These are phyloP conservation scores for Catharus fuscescens DNA, from an alignment of 2,113 vertebrate genomes.

Conservation along the genomic window DNA sequence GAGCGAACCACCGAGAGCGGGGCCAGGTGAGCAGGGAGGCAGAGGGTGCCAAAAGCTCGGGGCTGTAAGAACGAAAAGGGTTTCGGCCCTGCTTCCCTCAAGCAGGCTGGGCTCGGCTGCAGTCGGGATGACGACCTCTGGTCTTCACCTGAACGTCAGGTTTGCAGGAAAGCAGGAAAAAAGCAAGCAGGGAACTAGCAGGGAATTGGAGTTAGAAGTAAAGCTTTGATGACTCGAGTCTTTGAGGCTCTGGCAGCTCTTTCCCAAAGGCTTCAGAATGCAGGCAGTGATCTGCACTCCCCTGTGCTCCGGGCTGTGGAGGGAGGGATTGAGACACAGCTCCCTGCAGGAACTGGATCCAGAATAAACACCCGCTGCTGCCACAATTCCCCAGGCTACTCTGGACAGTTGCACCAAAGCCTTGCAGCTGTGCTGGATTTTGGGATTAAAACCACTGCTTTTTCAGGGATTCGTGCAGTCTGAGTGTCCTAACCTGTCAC, in stretches of 20 bases:
- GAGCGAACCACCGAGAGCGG: neutral
- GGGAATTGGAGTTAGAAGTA: neutral
- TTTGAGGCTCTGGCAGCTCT: neutral
- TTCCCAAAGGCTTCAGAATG: neutral
- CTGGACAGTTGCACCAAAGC: neutral
- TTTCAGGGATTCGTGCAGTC: neutral
- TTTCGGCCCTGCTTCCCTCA: accelerated
- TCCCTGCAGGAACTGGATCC: neutral
- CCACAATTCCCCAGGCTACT: neutral
- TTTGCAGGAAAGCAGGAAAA: neutral
- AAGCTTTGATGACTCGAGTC: neutral
- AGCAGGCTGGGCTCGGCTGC: neutral
- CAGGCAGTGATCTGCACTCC: accelerated
- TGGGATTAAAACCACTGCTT: neutral
- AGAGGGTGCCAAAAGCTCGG: accelerated
- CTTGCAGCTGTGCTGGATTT: neutral
- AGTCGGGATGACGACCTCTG: neutral
- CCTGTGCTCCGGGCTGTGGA: neutral
- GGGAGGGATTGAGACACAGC: neutral
- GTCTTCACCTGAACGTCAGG: accelerated
- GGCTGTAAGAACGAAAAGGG: neutral
- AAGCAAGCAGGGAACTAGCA: neutral
- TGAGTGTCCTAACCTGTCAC: neutral
- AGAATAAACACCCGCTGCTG: neutral
- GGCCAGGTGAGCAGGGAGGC: neutral